A percentile compares a stretch with the other conserved stretches of the same genome.
These are phyloP conservation scores for Sterrhoptilus dennistouni DNA, from an alignment of 2,113 vertebrate genomes.

Conservation along the genomic window DNA sequence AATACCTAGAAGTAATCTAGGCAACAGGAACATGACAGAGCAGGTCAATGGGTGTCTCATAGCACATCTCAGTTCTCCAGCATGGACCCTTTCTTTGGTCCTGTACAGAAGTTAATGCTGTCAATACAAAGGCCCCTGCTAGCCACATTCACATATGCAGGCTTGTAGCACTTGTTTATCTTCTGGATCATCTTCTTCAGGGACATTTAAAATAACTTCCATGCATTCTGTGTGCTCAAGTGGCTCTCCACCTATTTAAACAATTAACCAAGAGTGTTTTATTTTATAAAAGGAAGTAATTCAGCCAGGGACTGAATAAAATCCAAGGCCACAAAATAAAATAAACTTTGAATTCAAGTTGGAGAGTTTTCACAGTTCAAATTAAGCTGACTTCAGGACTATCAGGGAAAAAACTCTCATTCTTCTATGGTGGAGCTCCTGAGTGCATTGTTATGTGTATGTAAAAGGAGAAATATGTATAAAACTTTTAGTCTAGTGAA, in stretches of 20 bases:
- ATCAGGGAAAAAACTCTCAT: background rate
- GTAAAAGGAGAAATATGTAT: background rate
- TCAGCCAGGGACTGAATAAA: background rate
- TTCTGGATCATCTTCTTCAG: background rate
- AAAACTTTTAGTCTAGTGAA: background rate
- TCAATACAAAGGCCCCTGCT: background rate
- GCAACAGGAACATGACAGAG: background rate
- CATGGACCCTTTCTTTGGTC: background rate
- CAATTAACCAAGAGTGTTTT: background rate
- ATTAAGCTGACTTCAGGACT: background rate
- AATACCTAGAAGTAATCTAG: background rate
- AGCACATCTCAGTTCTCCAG: background rate
- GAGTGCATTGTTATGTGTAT: accelerated
- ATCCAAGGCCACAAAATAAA: background rate
- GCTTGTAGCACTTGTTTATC: background rate
- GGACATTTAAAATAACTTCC: background rate
- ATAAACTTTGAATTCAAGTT: background rate
- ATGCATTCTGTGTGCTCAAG: background rate
- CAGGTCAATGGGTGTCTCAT: background rate
- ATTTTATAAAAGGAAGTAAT: background rate
- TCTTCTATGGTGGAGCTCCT: background rate
- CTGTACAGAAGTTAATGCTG: background rate
- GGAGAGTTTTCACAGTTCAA: background rate
- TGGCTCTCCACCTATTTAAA: background rate
- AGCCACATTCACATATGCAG: accelerated